Evolutionary conservation across 2,888 invertebrate species (phyloP).

Genomic region (Fissipunctia ypsillon): DNA sequence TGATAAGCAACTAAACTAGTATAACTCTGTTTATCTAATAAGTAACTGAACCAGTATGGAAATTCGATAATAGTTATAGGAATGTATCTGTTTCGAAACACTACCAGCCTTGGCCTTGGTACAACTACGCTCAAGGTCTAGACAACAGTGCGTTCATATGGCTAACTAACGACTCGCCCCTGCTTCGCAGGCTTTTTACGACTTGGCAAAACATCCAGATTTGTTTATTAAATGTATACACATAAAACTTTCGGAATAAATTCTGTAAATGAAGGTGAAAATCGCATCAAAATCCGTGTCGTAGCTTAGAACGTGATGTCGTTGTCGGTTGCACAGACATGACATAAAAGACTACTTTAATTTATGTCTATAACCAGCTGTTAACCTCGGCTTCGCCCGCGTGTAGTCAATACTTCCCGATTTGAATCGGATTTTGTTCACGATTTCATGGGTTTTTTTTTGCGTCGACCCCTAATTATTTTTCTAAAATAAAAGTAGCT

Average conservation of each 20-base stretch:
- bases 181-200: neutral
- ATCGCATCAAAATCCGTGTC: neutral
- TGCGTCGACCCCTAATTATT: too few species aligned
- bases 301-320: neutral
- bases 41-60: conserved; percentile 38
- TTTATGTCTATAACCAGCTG: neutral
- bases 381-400: too few species aligned
- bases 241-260: neutral
- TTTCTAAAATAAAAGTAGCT: too few species aligned
- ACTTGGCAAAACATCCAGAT: neutral
- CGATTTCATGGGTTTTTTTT: too few species aligned
- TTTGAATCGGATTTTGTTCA: too few species aligned
- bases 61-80: conserved; percentile 11
- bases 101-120: conserved; percentile 10
- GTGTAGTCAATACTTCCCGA: too few species aligned
- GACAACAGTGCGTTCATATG: neutral
- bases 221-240: neutral
- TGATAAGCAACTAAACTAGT: too few species aligned
- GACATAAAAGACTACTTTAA: neutral
- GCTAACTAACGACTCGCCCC: neutral
- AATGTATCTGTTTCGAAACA: conserved; percentile 26
- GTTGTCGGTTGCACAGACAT: neutral
- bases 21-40: too few species aligned
- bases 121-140: conserved; percentile 24
- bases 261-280: neutral